Evolutionary conservation across 2,797 vertebrate genomes (phyloP).

Genomic region (Nothura maculosa): DNA sequence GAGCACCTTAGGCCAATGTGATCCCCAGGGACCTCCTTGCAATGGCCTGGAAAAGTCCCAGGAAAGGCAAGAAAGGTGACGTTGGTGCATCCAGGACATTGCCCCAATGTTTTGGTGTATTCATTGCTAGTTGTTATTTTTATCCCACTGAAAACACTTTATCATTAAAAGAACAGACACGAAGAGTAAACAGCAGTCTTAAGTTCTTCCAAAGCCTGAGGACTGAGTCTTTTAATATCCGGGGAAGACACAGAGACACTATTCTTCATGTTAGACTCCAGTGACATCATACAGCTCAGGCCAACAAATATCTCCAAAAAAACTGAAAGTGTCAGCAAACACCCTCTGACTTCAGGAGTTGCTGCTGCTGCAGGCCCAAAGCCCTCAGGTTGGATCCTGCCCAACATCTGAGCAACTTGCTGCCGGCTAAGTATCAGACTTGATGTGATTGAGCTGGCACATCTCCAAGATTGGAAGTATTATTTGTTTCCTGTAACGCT

Average conservation of each 20-base stretch:
- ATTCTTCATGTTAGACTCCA: accelerated
- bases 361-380: not conserved
- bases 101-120: not conserved
- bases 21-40: not conserved
- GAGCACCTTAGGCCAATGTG: not conserved
- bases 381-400: not conserved
- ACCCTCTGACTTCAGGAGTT: not conserved
- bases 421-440: not conserved
- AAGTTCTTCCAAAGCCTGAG: accelerated
- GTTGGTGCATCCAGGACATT: not conserved
- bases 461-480: not conserved
- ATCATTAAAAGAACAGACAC: not conserved
- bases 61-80: not conserved
- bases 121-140: not conserved
- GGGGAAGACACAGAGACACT: not conserved
- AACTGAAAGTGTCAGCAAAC: not conserved
- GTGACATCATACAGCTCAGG: not conserved
- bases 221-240: not conserved
- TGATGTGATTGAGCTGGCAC: not conserved
- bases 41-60: not conserved
- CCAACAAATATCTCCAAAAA: accelerated
- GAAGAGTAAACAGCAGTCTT: not conserved
- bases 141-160: not conserved
- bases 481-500: slow-evolving; percentile 9
- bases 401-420: accelerated